A percentile compares a stretch with the other conserved stretches of the same genome.
These are phyloP conservation scores for Zophobas morio DNA, from an alignment of 1,140 invertebrate genomes.

Conservation along the genomic window DNA sequence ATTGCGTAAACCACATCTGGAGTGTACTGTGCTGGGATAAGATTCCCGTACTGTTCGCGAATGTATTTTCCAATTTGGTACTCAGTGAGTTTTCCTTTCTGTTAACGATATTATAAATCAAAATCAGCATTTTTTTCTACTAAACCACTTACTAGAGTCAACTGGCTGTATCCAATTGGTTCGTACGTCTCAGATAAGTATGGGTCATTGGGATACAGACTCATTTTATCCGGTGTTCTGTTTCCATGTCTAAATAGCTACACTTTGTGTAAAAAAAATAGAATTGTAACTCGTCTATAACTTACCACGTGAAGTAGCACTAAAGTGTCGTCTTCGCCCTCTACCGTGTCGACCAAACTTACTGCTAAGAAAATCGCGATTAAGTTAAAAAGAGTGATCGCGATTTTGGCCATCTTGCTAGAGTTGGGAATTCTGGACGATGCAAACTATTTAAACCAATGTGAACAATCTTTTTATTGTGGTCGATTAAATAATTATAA, in stretches of 20 bases:
- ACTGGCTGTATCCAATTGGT: conserved; percentile 5
- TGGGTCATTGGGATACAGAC: conserved; percentile 7
- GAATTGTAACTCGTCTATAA: background rate
- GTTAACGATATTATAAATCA: background rate
- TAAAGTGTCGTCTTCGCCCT: background rate
- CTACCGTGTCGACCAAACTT: background rate
- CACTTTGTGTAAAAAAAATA: conserved; percentile 5
- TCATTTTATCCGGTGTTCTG: conserved; percentile 7
- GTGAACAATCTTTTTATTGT: conserved; percentile 22
- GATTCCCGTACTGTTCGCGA: conserved; percentile 73
- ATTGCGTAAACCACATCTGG: conserved; percentile 71
- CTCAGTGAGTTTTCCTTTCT: conserved; percentile 66
- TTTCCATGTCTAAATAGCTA: conserved; percentile 43
- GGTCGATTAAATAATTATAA: conserved; percentile 1
- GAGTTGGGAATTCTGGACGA: background rate
- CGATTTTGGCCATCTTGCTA: conserved; percentile 6
- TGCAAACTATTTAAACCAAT: conserved; percentile 7
- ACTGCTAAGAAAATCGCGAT: conserved; percentile 3
- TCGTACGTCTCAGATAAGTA: conserved; percentile 2
- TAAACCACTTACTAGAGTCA: background rate
- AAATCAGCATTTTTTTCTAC: no score
- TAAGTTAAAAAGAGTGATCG: background rate
- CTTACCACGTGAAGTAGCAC: conserved; percentile 29
- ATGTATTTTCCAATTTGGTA: conserved; percentile 76
- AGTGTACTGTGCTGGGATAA: conserved; percentile 68